Evolutionary conservation across 2,113 vertebrate species (phyloP).

Genomic region (Origma solitaria): DNA sequence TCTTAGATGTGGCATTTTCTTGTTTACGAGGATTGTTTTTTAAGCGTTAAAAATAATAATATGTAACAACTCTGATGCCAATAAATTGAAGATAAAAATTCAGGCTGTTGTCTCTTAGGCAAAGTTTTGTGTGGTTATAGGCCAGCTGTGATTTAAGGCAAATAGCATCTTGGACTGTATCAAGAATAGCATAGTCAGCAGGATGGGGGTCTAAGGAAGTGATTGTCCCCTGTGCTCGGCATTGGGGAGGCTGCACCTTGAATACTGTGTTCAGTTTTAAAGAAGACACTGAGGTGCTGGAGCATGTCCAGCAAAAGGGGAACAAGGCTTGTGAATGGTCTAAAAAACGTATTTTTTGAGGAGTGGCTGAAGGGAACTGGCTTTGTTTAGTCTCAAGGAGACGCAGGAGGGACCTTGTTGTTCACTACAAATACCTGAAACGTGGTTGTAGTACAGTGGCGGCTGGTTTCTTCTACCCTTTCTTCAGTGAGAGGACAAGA

Average conservation of each 20-base stretch:
- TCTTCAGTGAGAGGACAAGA: background rate
- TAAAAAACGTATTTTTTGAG: background rate
- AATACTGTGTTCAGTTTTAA: accelerated
- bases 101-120: background rate
- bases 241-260: background rate
- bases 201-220: background rate
- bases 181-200: background rate
- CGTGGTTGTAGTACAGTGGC: background rate
- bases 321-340: background rate
- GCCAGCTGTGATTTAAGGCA: background rate
- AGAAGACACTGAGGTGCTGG: background rate
- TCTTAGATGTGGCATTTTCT: background rate
- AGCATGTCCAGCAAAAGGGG: background rate
- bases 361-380: background rate
- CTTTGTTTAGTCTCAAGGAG: background rate
- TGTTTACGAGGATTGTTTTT: background rate
- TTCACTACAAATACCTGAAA: background rate
- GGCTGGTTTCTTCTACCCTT: background rate
- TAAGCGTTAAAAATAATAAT: background rate
- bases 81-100: background rate
- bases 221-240: accelerated
- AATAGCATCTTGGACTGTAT: background rate
- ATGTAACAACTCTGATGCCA: background rate
- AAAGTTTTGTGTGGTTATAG: background rate
- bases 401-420: background rate